A percentile compares a stretch with the other conserved stretches of the same genome.
phyloP scores from a whole-genome alignment of 2,888 invertebrate species.

The Pseudococcus longispinus region DNA sequence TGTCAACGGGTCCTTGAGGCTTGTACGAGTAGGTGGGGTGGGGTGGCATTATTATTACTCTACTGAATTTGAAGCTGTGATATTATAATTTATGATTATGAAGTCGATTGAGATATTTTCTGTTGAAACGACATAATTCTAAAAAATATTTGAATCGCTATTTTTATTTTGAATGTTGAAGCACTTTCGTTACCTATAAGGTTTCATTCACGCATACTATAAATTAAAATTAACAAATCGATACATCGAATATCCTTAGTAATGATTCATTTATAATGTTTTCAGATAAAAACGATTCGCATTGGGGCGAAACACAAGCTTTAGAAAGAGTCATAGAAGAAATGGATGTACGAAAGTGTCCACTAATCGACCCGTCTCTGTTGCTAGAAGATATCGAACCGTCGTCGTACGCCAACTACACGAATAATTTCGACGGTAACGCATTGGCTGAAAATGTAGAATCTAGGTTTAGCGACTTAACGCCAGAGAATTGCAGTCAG shows the following conservation, averaged over 20 bases:
- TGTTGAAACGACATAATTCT: no score
- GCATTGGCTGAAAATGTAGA: constrained; percentile 31
- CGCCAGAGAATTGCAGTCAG: constrained; percentile 34
- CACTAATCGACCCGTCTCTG: constrained; percentile 24
- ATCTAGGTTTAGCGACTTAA: constrained; percentile 7
- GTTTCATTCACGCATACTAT: no score
- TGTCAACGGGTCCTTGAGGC: neutral
- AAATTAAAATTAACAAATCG: no score
- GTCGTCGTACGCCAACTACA: neutral
- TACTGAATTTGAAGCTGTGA: no score
- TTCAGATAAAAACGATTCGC: constrained; percentile 39
- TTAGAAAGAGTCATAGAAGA: constrained; percentile 48
- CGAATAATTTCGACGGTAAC: constrained; percentile 30
- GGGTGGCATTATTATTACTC: neutral
- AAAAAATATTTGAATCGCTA: no score
- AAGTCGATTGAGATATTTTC: no score
- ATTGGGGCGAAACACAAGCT: constrained; percentile 43
- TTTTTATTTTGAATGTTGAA: no score
- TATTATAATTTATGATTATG: no score
- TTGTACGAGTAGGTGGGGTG: neutral
- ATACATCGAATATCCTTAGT: no score
- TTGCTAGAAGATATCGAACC: constrained; percentile 48
- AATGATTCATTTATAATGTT: neutral
- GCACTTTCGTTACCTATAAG: no score
- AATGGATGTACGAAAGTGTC: constrained; percentile 44